Base-by-base conservation (phyloP, 2,797 vertebrate species). In the Notamacropus eugenii region DNA sequence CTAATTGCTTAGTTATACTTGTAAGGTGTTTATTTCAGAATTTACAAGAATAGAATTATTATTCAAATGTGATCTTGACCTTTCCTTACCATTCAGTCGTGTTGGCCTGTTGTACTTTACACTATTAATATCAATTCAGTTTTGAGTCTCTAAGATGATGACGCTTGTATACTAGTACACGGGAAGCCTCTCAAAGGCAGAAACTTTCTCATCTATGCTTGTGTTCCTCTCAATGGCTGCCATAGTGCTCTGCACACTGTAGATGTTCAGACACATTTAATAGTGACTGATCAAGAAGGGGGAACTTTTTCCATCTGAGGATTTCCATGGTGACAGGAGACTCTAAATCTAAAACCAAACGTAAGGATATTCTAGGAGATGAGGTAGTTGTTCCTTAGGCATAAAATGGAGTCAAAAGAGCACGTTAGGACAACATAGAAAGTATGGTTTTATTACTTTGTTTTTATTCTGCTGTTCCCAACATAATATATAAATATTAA, bases 401-500 rank as follows among this genome's bases (percentile, higher is more conserved):
- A 87, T 92, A 59, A 59, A 1, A 62, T 57, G 11, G 31, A 62
- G 31, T 93, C 28, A 94, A 90, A 56, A 52, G 56, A 24, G 56
- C 56, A 27, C 24, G 24, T 57, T 57, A 27, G 50, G 91, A 50
- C 92, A 24, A 96, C 16, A 56, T 4, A 1, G 52, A 29, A 40
- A 92, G 52, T 57, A 95, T n/a, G 94, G 0, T 96, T 54, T 56
- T 54, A 56, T 94, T 54, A 54, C 56, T 16, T 91, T 16, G 16
- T 59, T 95, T 93, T 93, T 95, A 67, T 94, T 92, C 96, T 28
- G 56, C 96, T 46, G 87, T 92, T n/a, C 24, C 16, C 62, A 10
- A 55, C n/a, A 54, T 22, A 55, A 58, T 57, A 6, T 27, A 57
- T 58, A 58, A 58, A 58, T 10, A 58, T 58, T 29, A 11, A 58